Evolutionary conservation across 2,888 invertebrate species (phyloP).

Genomic region (Drosophila atroscutellata): DNA sequence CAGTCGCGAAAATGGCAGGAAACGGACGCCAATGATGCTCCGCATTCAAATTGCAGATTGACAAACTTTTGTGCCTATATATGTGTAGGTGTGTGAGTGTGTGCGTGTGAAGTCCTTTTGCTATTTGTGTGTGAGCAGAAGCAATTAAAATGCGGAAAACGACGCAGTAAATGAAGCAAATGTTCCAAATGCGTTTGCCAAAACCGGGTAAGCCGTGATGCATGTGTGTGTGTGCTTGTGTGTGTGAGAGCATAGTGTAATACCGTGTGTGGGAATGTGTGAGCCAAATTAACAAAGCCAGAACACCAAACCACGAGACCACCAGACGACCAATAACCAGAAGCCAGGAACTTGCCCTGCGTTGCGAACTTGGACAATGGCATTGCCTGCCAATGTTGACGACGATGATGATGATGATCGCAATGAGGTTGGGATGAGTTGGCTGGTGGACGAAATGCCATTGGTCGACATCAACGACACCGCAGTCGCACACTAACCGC

Average conservation of each 20-base stretch:
- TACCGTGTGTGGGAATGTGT: conserved; percentile 38
- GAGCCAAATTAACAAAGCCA: conserved; percentile 77
- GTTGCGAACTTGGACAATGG: conserved; percentile 71
- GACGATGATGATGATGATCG: conserved; percentile 27
- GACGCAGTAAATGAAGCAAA: conserved; percentile 81
- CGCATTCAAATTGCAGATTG: conserved; percentile 80
- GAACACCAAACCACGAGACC: conserved; percentile 51
- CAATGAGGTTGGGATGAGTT: conserved; percentile 31
- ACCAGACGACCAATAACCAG: conserved; percentile 71
- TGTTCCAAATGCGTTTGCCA: conserved; percentile 78
- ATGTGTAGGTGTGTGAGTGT: conserved; percentile 28
- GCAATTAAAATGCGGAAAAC: conserved; percentile 81
- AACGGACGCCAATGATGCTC: conserved; percentile 69
- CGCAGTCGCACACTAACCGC: conserved; percentile 49
- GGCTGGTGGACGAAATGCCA: conserved; percentile 20
- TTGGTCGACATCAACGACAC: conserved; percentile 12
- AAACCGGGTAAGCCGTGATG: conserved; percentile 47
- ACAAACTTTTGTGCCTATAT: conserved; percentile 63
- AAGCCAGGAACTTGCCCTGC: conserved; percentile 62
- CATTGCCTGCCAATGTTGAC: conserved; percentile 34
- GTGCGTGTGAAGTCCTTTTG: conserved; percentile 35
- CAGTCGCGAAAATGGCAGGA: conserved; percentile 48
- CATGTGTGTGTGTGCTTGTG: conserved; percentile 29
- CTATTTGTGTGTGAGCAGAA: conserved; percentile 65
- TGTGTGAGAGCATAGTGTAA: conserved; percentile 20